Base-by-base conservation (phyloP, 2,113 vertebrate species). In the Lontra canadensis region DNA sequence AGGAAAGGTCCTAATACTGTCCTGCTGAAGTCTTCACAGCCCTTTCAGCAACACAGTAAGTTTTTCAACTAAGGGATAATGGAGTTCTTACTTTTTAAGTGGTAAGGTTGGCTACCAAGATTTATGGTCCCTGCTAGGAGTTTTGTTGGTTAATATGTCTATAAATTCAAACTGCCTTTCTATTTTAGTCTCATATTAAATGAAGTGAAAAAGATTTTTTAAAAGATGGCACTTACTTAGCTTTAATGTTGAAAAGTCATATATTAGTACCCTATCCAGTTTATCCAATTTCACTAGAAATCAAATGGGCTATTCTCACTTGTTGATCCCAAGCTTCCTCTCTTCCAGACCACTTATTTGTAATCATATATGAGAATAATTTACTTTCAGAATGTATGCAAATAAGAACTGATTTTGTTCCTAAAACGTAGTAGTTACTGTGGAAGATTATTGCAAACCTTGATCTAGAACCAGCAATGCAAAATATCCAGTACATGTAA, bases 391-490 rank as follows among this genome's bases (percentile, higher is more conserved):
- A 23, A 49, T 67, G 17, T 61, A 29, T 42, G 12, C 1, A 90
- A 71, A 31, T 44, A 86, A 91, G 11, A 81, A 3, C 31, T 80
- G 12, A 49, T 13, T 49, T 49, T 65, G 14, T 59, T 79, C 79
- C 59, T 83, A 42, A 96, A 95, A 79, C 26, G 20, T 59, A n/a
- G 7, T 65, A 82, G 82, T 88, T 67, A 78, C 25, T 65, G 1
- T 63, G 6, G 57, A 96, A 69, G 21, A 80, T 73, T 44, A 87
- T 39, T 39, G 74, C 9, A 76, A 47, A 87, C 4, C 11, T 83
- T 59, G 26, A 47, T 76, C 21, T 94, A 90, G 18, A 25, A 80
- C 21, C 14, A 67, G 31, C 4, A 59, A 23, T 90, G 9, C 5
- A 88, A 25, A 82, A 55, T 52, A 23, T 21, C 29, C 69, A 73